Percentiles rank a stretch among this genome's conserved stretches.
Conservation (phyloP, 1,140 invertebrate genomes). For the Dysdera silvatica region DNA sequence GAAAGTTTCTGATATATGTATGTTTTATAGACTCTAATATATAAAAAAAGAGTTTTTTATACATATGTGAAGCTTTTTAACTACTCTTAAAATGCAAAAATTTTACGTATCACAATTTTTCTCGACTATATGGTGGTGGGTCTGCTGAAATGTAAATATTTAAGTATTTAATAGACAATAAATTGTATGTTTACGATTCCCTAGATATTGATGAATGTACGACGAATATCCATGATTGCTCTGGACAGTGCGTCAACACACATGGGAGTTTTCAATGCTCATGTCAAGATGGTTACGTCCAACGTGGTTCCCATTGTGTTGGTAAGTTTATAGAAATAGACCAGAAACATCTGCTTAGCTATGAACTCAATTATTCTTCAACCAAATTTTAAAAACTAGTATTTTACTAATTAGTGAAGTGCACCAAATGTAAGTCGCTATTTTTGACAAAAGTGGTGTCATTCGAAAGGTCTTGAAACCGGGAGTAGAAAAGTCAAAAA, state of each 20-base stretch:
- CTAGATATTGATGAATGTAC: constrained; percentile 75
- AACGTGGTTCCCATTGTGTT: constrained; percentile 63
- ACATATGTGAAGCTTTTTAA: too few relatives aligned
- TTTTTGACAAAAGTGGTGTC: too few relatives aligned
- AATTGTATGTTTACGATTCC: constrained; percentile 2
- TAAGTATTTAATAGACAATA: not conserved
- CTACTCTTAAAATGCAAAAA: not conserved
- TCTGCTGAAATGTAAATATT: not conserved
- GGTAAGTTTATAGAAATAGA: constrained; percentile 48
- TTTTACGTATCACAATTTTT: not conserved
- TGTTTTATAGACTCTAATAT: too few relatives aligned
- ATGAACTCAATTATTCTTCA: too few relatives aligned
- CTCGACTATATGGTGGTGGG: not conserved
- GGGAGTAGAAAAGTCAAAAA: too few relatives aligned
- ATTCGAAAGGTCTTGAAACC: too few relatives aligned
- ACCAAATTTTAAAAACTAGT: too few relatives aligned
- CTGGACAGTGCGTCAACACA: constrained; percentile 76
- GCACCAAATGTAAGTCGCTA: too few relatives aligned
- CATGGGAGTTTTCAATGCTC: constrained; percentile 76
- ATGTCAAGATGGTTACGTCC: constrained; percentile 76
- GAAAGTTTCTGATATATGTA: too few relatives aligned
- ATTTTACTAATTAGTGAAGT: too few relatives aligned
- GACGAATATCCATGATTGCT: constrained; percentile 65
- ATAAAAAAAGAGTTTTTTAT: too few relatives aligned
- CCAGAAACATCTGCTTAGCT: too few relatives aligned